Conservation (phyloP, 2,888 invertebrate species). For the Callinectes sapidus region DNA sequence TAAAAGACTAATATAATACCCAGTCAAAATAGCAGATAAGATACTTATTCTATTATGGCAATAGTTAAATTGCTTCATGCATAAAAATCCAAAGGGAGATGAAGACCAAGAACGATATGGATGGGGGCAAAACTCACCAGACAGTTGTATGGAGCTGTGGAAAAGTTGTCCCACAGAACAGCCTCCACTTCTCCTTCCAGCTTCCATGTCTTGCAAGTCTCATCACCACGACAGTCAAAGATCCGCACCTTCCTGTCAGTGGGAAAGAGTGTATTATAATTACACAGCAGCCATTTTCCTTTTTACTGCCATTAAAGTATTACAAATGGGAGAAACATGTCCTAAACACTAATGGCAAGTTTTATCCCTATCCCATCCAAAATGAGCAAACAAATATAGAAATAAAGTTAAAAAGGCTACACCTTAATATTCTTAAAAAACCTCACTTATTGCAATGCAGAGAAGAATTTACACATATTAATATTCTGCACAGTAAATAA, state of each 20-base stretch:
- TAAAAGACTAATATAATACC: not conserved
- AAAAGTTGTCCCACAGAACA: conserved; percentile 88
- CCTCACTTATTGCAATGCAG: not conserved
- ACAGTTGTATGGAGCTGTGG: conserved; percentile 83
- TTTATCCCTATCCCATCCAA: not conserved
- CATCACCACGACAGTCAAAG: conserved; percentile 85
- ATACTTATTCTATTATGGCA: not conserved
- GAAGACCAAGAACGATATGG: not conserved
- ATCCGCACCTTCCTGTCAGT: conserved; percentile 82
- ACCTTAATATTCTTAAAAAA: not conserved
- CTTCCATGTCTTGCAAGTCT: conserved; percentile 83
- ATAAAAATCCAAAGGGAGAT: too few species aligned
- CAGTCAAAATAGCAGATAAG: not conserved
- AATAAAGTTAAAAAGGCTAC: not conserved
- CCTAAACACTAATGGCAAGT: too few species aligned
- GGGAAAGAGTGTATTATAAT: not conserved
- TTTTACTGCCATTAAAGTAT: not conserved
- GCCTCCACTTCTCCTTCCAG: conserved; percentile 89
- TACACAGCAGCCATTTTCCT: not conserved
- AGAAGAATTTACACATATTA: not conserved
- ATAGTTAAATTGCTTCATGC: too few species aligned
- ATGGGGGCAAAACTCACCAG: conserved; percentile 79
- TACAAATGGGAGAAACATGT: not conserved
- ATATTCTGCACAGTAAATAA: not conserved
- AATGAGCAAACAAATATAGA: not conserved